Evolutionary conservation across 2,797 vertebrate genomes (phyloP).

Genomic region (Mastacembelus armatus): DNA sequence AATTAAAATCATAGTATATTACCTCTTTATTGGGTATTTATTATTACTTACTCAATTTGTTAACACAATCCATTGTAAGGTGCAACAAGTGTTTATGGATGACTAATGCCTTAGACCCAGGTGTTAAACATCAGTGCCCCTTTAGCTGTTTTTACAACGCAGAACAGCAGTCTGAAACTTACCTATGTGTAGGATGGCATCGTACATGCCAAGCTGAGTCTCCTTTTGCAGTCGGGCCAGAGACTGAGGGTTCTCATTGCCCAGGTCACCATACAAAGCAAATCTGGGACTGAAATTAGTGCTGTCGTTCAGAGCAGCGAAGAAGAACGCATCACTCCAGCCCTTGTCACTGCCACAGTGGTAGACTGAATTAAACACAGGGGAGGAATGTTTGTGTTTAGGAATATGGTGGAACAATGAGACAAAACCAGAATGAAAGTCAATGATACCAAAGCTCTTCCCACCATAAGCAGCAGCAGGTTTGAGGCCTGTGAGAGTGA

Average conservation of each 20-base stretch:
- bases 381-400: not conserved
- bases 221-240: slow-evolving; percentile 89
- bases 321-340: slow-evolving; percentile 88
- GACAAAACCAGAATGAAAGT: slow-evolving; percentile 13
- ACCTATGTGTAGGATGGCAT: slow-evolving; percentile 91
- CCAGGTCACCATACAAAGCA: slow-evolving; percentile 90
- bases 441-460: slow-evolving; percentile 30
- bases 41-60: too few relatives aligned
- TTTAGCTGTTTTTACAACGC: not conserved
- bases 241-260: slow-evolving; percentile 91
- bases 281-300: slow-evolving; percentile 86
- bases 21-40: too few relatives aligned
- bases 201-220: slow-evolving; percentile 88
- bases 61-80: too few relatives aligned
- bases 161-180: slow-evolving; percentile 30
- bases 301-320: slow-evolving; percentile 84
- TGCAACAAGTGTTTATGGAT: too few relatives aligned
- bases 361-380: slow-evolving; percentile 81
- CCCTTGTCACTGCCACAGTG: slow-evolving; percentile 88
- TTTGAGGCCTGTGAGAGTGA: slow-evolving; percentile 81
- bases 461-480: slow-evolving; percentile 86
- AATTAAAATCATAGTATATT: too few relatives aligned
- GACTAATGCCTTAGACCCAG: slow-evolving; percentile 6
- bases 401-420: not conserved
- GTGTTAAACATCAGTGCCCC: slow-evolving; percentile 7